A percentile compares a stretch with the other conserved stretches of the same genome.
These are phyloP conservation scores for Pseudoips prasinana DNA, from an alignment of 2,888 invertebrate species.

Conservation along the genomic window DNA sequence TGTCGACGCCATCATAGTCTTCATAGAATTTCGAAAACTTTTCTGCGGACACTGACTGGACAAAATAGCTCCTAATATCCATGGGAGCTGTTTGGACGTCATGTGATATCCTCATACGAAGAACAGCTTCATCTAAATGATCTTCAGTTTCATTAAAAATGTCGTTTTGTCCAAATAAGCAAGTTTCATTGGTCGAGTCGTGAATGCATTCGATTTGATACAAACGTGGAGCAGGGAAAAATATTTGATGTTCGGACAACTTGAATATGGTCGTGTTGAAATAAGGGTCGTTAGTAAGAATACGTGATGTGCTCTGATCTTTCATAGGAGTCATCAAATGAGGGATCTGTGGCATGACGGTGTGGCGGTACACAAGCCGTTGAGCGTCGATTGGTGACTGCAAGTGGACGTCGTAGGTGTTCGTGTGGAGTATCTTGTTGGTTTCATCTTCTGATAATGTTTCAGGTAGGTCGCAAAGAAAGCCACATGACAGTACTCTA, in stretches of 20 bases:
- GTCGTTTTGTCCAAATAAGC: slow-evolving; percentile 60
- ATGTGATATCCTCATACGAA: slow-evolving; percentile 57
- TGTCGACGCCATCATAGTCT: slow-evolving; percentile 52
- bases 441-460: slow-evolving; percentile 65
- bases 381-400: slow-evolving; percentile 57
- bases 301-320: slow-evolving; percentile 77
- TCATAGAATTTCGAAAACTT: slow-evolving; percentile 47
- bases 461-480: slow-evolving; percentile 77
- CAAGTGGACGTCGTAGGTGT: slow-evolving; percentile 80
- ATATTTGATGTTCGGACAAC: slow-evolving; percentile 77
- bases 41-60: slow-evolving; percentile 51
- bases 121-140: slow-evolving; percentile 38
- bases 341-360: slow-evolving; percentile 53
- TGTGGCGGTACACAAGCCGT: slow-evolving; percentile 66
- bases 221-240: slow-evolving; percentile 83
- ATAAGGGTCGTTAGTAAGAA: slow-evolving; percentile 79
- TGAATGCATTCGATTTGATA: slow-evolving; percentile 64
- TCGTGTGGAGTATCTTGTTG: slow-evolving; percentile 68
- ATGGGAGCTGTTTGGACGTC: slow-evolving; percentile 46
- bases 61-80: slow-evolving; percentile 55
- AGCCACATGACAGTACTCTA: slow-evolving; percentile 81
- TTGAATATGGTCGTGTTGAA: slow-evolving; percentile 81
- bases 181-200: slow-evolving; percentile 58
- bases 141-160: slow-evolving; percentile 51
- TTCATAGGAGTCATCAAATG: slow-evolving; percentile 56